These are phyloP conservation scores for Boloria euphrosyne DNA, from an alignment of 2,888 invertebrate species.

Conservation along the genomic window DNA sequence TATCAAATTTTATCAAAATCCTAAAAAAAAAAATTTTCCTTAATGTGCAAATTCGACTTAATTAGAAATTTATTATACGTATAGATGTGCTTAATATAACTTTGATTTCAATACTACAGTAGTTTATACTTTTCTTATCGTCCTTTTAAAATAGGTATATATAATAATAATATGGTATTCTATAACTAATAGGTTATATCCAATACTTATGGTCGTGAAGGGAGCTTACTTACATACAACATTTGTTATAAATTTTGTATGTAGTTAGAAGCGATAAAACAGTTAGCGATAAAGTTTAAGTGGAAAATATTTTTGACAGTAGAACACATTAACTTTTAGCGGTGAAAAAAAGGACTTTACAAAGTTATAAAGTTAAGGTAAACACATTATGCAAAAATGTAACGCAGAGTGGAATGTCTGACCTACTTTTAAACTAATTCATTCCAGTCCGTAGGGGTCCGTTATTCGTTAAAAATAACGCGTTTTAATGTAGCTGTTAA, in stretches of 20 bases:
- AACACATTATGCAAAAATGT: conserved; percentile 43
- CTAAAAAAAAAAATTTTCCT: too few species aligned
- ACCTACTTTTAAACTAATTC: conserved; percentile 72
- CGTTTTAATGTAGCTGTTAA: conserved; percentile 40
- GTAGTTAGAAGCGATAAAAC: too few species aligned
- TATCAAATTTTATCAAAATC: too few species aligned
- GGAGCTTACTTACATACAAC: too few species aligned
- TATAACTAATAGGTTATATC: too few species aligned
- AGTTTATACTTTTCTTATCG: too few species aligned
- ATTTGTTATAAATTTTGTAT: too few species aligned
- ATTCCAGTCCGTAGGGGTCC: conserved; percentile 49
- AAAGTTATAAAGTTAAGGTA: conserved; percentile 32
- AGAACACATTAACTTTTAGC: conserved; percentile 18
- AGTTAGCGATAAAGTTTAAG: background rate
- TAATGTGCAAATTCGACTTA: too few species aligned
- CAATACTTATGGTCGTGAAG: too few species aligned
- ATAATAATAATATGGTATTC: too few species aligned
- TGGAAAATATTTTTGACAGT: conserved; percentile 4
- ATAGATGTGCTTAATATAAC: background rate
- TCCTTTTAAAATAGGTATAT: too few species aligned
- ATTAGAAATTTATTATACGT: background rate
- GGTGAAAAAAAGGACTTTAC: conserved; percentile 24
- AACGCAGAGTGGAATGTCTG: conserved; percentile 48
- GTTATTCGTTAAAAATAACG: conserved; percentile 56
- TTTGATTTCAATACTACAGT: too few species aligned